Conservation (phyloP, 2,113 vertebrate genomes). For the Verasper variegatus region DNA sequence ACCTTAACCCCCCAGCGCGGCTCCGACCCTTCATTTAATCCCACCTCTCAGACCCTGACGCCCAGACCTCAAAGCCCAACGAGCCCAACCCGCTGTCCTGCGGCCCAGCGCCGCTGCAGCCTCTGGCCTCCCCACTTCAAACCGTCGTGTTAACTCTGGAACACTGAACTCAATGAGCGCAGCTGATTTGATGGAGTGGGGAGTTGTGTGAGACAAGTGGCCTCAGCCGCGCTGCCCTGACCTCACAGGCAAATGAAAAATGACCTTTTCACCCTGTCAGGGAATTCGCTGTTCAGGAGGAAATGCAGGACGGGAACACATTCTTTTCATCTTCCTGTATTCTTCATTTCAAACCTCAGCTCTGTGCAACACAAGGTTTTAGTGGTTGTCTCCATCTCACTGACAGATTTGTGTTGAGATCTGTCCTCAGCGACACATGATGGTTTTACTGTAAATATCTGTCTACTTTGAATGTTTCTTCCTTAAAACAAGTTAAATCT, state of each 20-base stretch:
- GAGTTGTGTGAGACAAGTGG: slow-evolving; percentile 1
- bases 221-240: background rate
- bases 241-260: background rate
- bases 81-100: slow-evolving; percentile 11
- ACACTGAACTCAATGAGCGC: background rate
- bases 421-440: too few relatives aligned
- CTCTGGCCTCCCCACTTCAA: slow-evolving; percentile 3
- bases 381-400: too few relatives aligned
- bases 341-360: too few relatives aligned
- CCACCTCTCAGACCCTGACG: slow-evolving; percentile 26
- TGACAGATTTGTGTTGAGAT: too few relatives aligned
- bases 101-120: too few relatives aligned
- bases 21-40: slow-evolving; percentile 1
- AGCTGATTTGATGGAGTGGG: slow-evolving; percentile 34
- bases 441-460: too few relatives aligned
- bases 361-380: too few relatives aligned
- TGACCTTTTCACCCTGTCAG: slow-evolving; percentile 14
- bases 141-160: background rate
- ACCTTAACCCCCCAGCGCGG: slow-evolving; percentile 15
- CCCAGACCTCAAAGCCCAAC: slow-evolving; percentile 32
- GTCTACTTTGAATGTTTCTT: too few relatives aligned
- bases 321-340: background rate
- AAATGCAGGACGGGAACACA: background rate
- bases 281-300: background rate
- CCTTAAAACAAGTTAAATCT: too few relatives aligned